Percentiles rank a stretch among this genome's conserved stretches.
Conservation (phyloP, 1,140 invertebrate species). For the Calephelis nemesis region DNA sequence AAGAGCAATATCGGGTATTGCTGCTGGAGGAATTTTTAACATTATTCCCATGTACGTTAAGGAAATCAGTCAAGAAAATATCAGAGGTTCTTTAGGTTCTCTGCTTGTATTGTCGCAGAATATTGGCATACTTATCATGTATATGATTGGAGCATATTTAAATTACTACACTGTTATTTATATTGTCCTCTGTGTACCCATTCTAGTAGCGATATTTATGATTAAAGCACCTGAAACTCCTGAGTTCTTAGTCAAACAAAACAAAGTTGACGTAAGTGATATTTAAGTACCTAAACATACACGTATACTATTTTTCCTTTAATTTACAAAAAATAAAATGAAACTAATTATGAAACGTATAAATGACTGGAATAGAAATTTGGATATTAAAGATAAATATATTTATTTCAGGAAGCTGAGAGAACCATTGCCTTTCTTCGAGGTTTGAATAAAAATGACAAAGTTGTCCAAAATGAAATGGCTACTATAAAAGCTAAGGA, state of each 20-base stretch:
- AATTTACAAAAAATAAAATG: too few species aligned
- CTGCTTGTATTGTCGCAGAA: constrained; percentile 25
- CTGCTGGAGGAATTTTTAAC: constrained; percentile 23
- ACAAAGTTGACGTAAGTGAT: constrained; percentile 34
- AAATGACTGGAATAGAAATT: too few species aligned
- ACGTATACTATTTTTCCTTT: too few species aligned
- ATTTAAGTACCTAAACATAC: not conserved
- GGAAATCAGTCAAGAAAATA: constrained; percentile 31
- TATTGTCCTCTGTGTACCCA: constrained; percentile 29
- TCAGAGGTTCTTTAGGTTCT: constrained; percentile 27
- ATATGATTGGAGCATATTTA: constrained; percentile 78
- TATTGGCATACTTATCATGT: constrained; percentile 53
- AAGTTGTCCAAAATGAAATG: not conserved
- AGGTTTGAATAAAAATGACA: not conserved
- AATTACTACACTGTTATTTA: constrained; percentile 54
- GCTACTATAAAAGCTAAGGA: not conserved
- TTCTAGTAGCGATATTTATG: constrained; percentile 27
- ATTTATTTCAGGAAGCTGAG: not conserved
- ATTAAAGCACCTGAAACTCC: constrained; percentile 40
- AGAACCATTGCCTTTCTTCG: not conserved
- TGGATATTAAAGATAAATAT: too few species aligned
- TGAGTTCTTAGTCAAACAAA: constrained; percentile 35
- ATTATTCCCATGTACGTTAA: constrained; percentile 32
- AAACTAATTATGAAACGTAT: too few species aligned
- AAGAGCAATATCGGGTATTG: constrained; percentile 23